phyloP scores from a whole-genome alignment of 2,113 vertebrate genomes.

The Capricornis sumatraensis region DNA sequence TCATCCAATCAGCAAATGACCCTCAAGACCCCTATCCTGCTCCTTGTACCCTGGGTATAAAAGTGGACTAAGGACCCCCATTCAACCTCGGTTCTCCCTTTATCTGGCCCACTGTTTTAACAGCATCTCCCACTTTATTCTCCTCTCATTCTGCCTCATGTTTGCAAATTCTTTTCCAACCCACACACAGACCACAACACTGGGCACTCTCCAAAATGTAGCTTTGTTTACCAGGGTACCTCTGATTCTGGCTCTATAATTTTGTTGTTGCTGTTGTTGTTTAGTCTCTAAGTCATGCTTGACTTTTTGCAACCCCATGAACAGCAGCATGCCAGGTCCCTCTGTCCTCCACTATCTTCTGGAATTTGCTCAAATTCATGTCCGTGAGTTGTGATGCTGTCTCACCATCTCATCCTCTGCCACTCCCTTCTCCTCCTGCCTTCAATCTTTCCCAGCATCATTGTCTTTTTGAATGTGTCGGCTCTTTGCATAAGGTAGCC shows the following conservation, averaged over 20 bases:
- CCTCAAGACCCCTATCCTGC: not conserved
- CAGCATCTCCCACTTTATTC: not conserved
- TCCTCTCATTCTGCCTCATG: not conserved
- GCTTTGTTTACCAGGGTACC: not conserved
- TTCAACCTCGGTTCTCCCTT: not conserved
- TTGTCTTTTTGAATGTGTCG: not conserved
- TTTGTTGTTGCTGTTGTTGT: not conserved
- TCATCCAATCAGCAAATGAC: not conserved
- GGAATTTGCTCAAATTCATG: not conserved
- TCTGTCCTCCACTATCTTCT: not conserved
- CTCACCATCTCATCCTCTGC: not conserved
- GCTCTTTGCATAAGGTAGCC: not conserved
- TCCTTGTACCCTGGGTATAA: not conserved
- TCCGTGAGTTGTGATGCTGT: not conserved
- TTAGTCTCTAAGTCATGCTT: not conserved
- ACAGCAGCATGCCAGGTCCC: not conserved
- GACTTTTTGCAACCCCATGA: not conserved
- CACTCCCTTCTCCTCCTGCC: not conserved
- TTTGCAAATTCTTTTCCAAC: not conserved
- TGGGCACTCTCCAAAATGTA: not conserved
- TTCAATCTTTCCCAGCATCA: not conserved
- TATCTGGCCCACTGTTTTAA: not conserved
- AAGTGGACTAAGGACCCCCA: not conserved
- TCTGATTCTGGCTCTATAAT: not conserved
- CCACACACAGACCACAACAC: fast-evolving